These are phyloP conservation scores for Characodon lateralis DNA, from an alignment of 2,797 vertebrate genomes.

Conservation along the genomic window DNA sequence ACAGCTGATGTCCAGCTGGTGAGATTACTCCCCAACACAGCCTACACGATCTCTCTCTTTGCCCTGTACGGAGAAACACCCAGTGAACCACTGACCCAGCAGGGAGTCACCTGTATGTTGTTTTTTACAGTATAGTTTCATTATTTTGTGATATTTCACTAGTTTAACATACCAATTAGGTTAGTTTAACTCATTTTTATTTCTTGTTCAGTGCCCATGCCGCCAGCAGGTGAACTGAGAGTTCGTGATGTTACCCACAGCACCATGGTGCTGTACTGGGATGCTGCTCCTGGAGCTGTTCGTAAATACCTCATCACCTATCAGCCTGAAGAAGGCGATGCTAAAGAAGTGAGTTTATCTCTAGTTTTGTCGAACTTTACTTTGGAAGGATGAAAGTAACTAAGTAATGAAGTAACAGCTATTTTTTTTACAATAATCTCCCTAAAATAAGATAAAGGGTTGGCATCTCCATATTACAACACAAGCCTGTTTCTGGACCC, in stretches of 20 bases:
- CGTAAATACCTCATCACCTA: slow-evolving; percentile 91
- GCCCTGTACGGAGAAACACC: slow-evolving; percentile 84
- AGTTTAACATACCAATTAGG: neutral
- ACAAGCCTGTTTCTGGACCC: neutral
- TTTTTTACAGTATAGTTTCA: neutral
- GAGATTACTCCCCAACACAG: slow-evolving; percentile 89
- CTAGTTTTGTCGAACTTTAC: neutral
- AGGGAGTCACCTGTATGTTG: slow-evolving; percentile 92
- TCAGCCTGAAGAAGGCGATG: slow-evolving; percentile 84
- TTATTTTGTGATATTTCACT: neutral
- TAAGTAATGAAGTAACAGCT: neutral
- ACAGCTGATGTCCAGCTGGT: slow-evolving; percentile 87
- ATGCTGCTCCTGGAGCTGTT: slow-evolving; percentile 89
- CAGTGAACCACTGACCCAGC: slow-evolving; percentile 87
- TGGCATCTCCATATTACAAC: neutral
- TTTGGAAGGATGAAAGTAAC: neutral
- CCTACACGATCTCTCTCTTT: slow-evolving; percentile 88
- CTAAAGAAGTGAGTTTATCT: slow-evolving; percentile 86
- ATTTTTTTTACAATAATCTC: neutral
- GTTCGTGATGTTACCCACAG: slow-evolving; percentile 94
- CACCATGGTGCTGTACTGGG: slow-evolving; percentile 89
- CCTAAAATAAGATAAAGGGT: neutral
- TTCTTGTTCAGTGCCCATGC: slow-evolving; percentile 85
- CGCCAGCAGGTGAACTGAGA: slow-evolving; percentile 83
- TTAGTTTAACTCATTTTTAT: slow-evolving; percentile 14